Evolutionary conservation across 2,797 vertebrate species (phyloP), one percentile per base, ranked within the genome.

Genomic region (Otolemur crassicaudatus): DNA sequence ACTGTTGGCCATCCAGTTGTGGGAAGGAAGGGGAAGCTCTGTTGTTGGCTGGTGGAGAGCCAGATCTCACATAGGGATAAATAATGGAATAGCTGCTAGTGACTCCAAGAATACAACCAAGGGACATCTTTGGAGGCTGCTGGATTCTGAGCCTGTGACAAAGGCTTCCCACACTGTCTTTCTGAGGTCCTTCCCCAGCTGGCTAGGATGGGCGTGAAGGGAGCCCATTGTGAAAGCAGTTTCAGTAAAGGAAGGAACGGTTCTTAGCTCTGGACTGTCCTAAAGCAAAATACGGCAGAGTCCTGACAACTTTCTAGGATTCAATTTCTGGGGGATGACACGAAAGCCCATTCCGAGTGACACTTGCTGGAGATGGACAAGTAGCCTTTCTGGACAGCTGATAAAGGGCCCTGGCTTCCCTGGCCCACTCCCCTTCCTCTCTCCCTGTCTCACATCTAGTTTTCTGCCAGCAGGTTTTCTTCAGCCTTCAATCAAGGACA

Each of bases 401-500:
- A 65, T 56, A 43, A 82, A 60, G 70, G 58, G 87, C 69, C 5
- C 3, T 46, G 12, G 25, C 40, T 40, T 46, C 95, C 95, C 69
- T 72, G 76, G 73, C 95, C 93, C 87, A 8, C 25, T 40, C 31
- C 80, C 63, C 72, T 29, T 60, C 37, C 53, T 19, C 37, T 67
- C 58, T 90, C 7, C 87, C 97, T 94, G 37, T 80, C 73, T 96
- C 65, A 65, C 94, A 94, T 96, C 95, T 97, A 1, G 95, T 97
- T 97, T 94, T 81, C 95, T 96, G 95, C 97, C 92, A 97, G 98
- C 97, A 97, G 97, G 96, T 97, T 98, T 87, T 89, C 94, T 90
- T 98, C 75, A 97, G 96, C 97, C 76, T 97, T 98, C 94, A 97
- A 53, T 98, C 98, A 98, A 97, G 95, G 90, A 97, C 97, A 98